Conservation (phyloP, 1,140 invertebrate genomes). For the Euglossa dilemma region DNA sequence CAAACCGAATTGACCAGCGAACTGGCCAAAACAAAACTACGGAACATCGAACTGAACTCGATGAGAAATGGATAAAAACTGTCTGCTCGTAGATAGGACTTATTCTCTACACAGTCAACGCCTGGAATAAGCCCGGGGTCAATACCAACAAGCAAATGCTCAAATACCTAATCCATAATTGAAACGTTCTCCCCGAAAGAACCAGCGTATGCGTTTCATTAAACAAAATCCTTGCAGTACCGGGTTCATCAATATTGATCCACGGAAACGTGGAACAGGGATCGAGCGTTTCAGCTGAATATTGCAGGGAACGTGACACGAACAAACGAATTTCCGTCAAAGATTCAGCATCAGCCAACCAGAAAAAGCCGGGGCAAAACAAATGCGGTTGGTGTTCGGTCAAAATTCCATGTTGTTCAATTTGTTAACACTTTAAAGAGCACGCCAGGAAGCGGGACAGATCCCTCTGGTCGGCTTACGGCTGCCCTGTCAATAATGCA, state of each 20-base stretch:
- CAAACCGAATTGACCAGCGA: too few relatives aligned
- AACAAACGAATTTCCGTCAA: slow-evolving; percentile 8
- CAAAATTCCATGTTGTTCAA: slow-evolving; percentile 28
- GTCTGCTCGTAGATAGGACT: too few relatives aligned
- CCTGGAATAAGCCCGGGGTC: too few relatives aligned
- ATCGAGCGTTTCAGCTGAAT: not conserved
- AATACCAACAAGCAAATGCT: not conserved
- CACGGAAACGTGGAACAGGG: not conserved
- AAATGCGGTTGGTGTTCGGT: not conserved
- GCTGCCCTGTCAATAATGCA: slow-evolving; percentile 12
- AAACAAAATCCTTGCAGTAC: not conserved
- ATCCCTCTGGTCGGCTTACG: slow-evolving; percentile 18
- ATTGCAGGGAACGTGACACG: not conserved
- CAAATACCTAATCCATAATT: not conserved
- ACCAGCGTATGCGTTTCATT: not conserved
- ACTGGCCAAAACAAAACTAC: too few relatives aligned
- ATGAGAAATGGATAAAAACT: too few relatives aligned
- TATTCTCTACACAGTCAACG: too few relatives aligned
- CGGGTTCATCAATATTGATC: slow-evolving; percentile 1
- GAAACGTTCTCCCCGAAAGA: not conserved
- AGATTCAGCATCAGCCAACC: slow-evolving; percentile 3
- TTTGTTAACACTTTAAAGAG: slow-evolving; percentile 36
- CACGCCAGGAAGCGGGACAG: slow-evolving; percentile 3
- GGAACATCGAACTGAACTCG: too few relatives aligned
- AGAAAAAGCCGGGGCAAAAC: not conserved